Evolutionary conservation across 2,888 invertebrate genomes (phyloP).

Genomic region (Hypercompe scribonia): DNA sequence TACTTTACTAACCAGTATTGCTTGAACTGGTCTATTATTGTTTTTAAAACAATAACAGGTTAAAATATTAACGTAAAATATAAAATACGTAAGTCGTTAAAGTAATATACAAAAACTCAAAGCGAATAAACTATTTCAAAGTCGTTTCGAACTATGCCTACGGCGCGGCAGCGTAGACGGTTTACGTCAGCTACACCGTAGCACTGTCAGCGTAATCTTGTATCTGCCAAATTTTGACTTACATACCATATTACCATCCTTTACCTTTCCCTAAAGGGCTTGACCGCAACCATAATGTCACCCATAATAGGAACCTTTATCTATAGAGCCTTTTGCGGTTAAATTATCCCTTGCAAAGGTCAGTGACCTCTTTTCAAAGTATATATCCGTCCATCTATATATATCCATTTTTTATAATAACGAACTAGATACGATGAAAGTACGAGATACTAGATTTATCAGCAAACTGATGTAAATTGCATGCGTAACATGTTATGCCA

Average conservation of each 20-base stretch:
- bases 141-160: neutral
- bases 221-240: neutral
- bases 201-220: neutral
- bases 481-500: too few species aligned
- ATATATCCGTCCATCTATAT: too few species aligned
- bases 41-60: neutral
- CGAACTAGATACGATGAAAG: too few species aligned
- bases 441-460: too few species aligned
- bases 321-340: neutral
- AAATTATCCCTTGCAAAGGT: neutral
- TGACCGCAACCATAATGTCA: constrained; percentile 2
- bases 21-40: neutral
- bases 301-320: neutral
- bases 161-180: neutral
- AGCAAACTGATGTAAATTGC: too few species aligned
- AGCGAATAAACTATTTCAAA: neutral
- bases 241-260: constrained; percentile 1
- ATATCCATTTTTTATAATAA: neutral
- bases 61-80: neutral
- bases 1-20: neutral
- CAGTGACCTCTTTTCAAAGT: neutral
- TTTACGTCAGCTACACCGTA: neutral
- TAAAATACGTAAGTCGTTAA: neutral
- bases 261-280: constrained; percentile 2
- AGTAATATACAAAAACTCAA: neutral